Conservation (phyloP, 2,888 invertebrate species). For the Chironomus tentans region DNA sequence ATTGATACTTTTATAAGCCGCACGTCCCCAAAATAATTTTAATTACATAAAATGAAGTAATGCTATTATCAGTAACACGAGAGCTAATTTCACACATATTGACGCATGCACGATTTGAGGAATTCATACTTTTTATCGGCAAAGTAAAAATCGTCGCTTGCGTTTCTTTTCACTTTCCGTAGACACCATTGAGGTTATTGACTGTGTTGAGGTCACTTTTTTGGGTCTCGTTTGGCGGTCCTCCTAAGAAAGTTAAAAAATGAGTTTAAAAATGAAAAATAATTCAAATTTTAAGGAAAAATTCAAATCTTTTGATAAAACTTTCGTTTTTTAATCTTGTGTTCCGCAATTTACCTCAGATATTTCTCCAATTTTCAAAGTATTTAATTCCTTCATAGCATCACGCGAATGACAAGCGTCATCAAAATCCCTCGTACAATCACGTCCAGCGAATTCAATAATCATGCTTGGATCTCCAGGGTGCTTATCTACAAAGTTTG, state of each 20-base stretch:
- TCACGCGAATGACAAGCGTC: slow-evolving; percentile 59
- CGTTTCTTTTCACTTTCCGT: not conserved
- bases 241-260: not conserved
- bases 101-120: too few species aligned
- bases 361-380: slow-evolving; percentile 57
- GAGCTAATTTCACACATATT: not conserved
- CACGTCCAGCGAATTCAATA: slow-evolving; percentile 55
- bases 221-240: not conserved
- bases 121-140: not conserved
- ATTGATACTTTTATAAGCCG: not conserved
- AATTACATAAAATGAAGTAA: not conserved
- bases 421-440: slow-evolving; percentile 56
- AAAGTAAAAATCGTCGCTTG: not conserved
- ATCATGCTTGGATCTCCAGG: slow-evolving; percentile 58
- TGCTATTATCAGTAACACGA: not conserved
- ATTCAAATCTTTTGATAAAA: too few species aligned
- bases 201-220: not conserved
- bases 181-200: not conserved
- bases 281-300: too few species aligned
- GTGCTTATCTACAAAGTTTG: slow-evolving; percentile 47
- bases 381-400: slow-evolving; percentile 49
- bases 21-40: not conserved
- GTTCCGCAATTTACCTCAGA: slow-evolving; percentile 48
- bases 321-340: too few species aligned
- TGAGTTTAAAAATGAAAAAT: too few species aligned